Evolutionary conservation across 2,113 vertebrate species (phyloP), one percentile per base, ranked within the genome.

Genomic region (Saccopteryx bilineata): DNA sequence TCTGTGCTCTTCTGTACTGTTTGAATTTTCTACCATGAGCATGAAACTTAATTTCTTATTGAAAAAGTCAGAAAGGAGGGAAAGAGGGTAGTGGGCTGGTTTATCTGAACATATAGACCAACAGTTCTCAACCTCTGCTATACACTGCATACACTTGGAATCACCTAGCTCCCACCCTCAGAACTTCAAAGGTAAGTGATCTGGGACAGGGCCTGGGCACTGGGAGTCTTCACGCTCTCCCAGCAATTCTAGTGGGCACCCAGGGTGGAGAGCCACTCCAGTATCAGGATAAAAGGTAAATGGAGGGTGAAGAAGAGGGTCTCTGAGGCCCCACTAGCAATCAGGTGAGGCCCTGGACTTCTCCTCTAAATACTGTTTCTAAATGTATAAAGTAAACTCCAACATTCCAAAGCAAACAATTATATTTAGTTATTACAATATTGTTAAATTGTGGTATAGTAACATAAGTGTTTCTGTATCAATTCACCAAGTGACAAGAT

Each of bases 21-120:
- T 63, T 68, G 15, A 74, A 86, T 79, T 92, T 94, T 87, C 56
- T 83, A 56, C 26, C 58, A 1, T 54, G 21, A 94, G 60, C 69
- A 28, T 12, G 48, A 85, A 90, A 83, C 46, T 81, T 52, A 69
- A 90, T 76, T 94, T 95, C 48, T 54, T 78, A 91, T n/a, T 61
- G 75, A 61, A 90, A 60, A 23, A 61, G 54, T 54, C 24, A 72
- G 66, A 66, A 68, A 81, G 31, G 31, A 96, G 26, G 19, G 21
- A 60, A 33, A 68, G 39, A 69, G 28, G 17, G n/a, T 63, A 88
- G 68, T 11, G 56, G 7, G 28, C 8, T 26, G 9, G 13, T 68
- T 72, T 82, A 31, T 24, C 46, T 28, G 24, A 78, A 39, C 48
- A 72, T 31, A 33, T 39, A 90, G 19, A 91, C 50, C 60, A 81